These are phyloP conservation scores for Cisticola juncidis DNA, from an alignment of 2,113 vertebrate species.

Conservation along the genomic window DNA sequence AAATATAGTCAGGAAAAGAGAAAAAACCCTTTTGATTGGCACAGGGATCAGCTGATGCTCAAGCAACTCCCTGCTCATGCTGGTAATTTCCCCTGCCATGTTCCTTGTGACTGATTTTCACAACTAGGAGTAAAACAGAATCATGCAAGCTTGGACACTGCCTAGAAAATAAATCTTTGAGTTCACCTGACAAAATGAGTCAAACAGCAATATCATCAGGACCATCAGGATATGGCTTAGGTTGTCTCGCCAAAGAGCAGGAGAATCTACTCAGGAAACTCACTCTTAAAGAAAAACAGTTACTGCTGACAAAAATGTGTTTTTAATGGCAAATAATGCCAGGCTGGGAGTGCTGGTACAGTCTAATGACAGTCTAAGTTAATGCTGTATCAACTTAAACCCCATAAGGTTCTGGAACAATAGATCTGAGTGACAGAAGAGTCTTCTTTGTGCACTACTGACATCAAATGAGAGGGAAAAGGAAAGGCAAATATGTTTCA, in stretches of 20 bases:
- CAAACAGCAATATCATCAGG: not conserved
- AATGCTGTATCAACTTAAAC: not conserved
- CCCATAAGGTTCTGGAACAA: not conserved
- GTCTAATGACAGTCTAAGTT: not conserved
- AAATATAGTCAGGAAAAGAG: not conserved
- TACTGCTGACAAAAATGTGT: not conserved
- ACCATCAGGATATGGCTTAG: not conserved
- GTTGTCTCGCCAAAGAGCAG: not conserved
- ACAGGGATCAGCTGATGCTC: not conserved
- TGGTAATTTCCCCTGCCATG: not conserved
- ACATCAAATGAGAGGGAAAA: not conserved
- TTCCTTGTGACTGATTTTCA: slow-evolving; percentile 1
- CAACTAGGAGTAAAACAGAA: slow-evolving; percentile 21
- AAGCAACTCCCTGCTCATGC: not conserved
- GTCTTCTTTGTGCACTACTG: not conserved
- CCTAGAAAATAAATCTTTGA: not conserved
- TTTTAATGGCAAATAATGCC: not conserved
- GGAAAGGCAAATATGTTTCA: not conserved
- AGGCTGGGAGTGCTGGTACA: not conserved
- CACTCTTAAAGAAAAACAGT: not conserved
- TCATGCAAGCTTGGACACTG: not conserved
- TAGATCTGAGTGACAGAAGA: not conserved
- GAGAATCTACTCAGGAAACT: not conserved
- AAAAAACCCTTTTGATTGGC: not conserved
- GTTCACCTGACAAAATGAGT: not conserved